Evolutionary conservation across 1,140 invertebrate species (phyloP), one percentile per base, ranked within the genome.

Genomic region (Listronotus oregonensis): DNA sequence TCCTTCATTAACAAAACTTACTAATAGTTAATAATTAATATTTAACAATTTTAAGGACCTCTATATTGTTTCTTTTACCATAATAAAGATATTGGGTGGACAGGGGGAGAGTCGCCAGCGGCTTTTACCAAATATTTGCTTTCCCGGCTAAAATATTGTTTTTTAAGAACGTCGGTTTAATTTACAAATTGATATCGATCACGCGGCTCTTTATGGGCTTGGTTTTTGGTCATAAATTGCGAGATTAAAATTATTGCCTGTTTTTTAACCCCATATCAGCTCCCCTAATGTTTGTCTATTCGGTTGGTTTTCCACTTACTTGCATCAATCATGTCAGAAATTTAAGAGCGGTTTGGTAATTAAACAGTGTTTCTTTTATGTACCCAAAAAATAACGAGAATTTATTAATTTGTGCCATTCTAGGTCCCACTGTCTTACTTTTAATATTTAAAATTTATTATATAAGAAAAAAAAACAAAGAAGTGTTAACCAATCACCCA

Each of bases 121-220:
- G 15, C 56, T 46, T 15, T 47, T 34, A 37, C 47, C 66, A 67
- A 67, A 67, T 67, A 67, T 67, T 67, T 67, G 44, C 60, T 34
- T 34, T 63, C 50, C 59, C 52, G 49, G 54, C 65, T 67, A 67
- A 67, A 67, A 67, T 67, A 67, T 67, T 67, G 66, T 67, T 67
- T 67, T 66, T 66, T 67, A 62, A 63, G 58, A 54, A 56, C 58
- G 58, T 43, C 58, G 47, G 49, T 63, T 67, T 61, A 67, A 67
- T 67, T 67, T 67, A 67, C 58, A 67, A 67, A 67, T 67, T 67
- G 66, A 67, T 67, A 67, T 67, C 60, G 66, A 67, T 67, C 52
- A 56, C 49, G 11, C 62, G 62, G 46, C 44, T 64, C 37, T 56
- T 40, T 47, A 46, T 58, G 66, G 66, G 66, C 66, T 57, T 59